Conservation (phyloP, 2,888 invertebrate genomes). For the Meloe dianella region DNA sequence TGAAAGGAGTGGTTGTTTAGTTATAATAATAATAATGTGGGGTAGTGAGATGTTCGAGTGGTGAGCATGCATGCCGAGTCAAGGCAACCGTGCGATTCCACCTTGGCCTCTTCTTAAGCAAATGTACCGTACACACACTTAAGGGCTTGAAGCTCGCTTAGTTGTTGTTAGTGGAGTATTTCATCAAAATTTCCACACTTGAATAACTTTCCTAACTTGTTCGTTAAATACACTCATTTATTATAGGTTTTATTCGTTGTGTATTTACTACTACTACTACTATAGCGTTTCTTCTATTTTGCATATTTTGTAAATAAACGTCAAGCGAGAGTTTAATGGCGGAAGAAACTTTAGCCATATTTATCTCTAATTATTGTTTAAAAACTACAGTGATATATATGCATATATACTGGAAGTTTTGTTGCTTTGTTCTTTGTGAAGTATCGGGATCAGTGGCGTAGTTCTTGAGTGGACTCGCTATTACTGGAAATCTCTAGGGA, state of each 20-base stretch:
- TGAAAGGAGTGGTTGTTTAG: constrained; percentile 32
- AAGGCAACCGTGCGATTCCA: constrained; percentile 48
- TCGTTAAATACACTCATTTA: constrained; percentile 46
- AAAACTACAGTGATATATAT: constrained; percentile 2
- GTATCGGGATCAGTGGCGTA: constrained; percentile 4
- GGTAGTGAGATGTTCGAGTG: constrained; percentile 37
- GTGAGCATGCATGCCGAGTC: constrained; percentile 50
- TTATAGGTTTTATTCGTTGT: constrained; percentile 46
- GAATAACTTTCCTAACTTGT: constrained; percentile 47
- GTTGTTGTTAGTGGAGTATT: constrained; percentile 39
- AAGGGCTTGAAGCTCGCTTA: constrained; percentile 45
- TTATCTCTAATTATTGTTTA: constrained; percentile 18
- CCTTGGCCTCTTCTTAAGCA: constrained; percentile 52
- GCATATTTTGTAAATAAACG: constrained; percentile 32
- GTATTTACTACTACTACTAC: constrained; percentile 31
- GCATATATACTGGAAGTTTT: constrained; percentile 8
- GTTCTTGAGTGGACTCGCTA: not conserved
- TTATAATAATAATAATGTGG: constrained; percentile 36
- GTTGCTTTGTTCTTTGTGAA: not conserved
- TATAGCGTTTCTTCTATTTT: constrained; percentile 24
- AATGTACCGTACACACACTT: constrained; percentile 54
- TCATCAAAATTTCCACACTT: constrained; percentile 51
- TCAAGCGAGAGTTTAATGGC: constrained; percentile 9
- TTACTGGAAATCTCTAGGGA: no score
- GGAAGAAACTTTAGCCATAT: constrained; percentile 20